Base-by-base conservation (phyloP, 1,140 invertebrate species). In the Uloborus diversus region DNA sequence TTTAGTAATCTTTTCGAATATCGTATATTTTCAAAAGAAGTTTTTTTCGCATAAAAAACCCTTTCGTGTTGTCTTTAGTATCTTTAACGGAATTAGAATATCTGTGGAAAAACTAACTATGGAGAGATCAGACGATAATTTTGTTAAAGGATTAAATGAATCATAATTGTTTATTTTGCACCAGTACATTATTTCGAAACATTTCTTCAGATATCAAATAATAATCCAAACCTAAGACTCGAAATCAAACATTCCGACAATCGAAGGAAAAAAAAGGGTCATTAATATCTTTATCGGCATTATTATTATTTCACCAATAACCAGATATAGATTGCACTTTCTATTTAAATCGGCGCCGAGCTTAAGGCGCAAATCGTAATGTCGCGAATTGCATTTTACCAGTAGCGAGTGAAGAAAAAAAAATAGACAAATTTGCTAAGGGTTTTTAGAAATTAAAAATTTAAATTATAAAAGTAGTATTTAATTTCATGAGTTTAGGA, bases 391-490 rank as follows among this genome's bases (percentile, higher is more conserved):
- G n/a, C 49, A n/a, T 14, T 20, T 14, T 14, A n/a, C 7, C 17
- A 17, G 11, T 20, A 20, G 1, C n/a, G n/a, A 9, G 49, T n/a
- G 20, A 17, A 20, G n/a, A 17, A 2, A 53, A 53, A 66, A 23
- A 30, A 62, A 62, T 20, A 37, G 71, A 75, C 64, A 64, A 62
- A 75, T 75, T 75, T 75, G 59, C 71, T 7, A 27, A 64, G 51
- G 64, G 71, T 37, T 75, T 75, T 75, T 7, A 25, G 57, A 78
- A 42, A 42, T 42, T 42, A 42, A 42, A 78, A 78, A 78, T 78
- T 78, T 65, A 78, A 78, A 78, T 78, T 78, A 78, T 65, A 78
- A 78, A 78, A 25, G 25, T 14, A 20, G 56, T 53, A 57, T 64
- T 42, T 66, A 62, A 49, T 62, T 73, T 53, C n/a, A 33, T 32